Percentiles rank a stretch among this genome's conserved stretches.
Evolutionary conservation across 2,888 invertebrate genomes (phyloP).

Genomic region (Drosophila lacicola): DNA sequence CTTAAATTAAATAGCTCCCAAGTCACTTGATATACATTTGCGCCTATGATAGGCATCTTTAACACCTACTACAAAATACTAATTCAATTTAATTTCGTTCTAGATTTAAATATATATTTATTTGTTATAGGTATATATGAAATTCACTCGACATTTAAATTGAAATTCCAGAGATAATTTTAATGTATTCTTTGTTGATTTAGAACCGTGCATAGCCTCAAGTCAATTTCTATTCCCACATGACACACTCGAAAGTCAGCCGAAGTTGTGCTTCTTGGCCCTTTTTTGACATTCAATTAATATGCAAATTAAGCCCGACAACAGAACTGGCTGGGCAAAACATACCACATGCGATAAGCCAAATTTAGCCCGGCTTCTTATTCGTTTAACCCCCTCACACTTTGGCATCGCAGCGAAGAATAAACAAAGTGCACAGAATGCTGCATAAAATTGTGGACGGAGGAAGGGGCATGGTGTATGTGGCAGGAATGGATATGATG

Average conservation of each 20-base stretch:
- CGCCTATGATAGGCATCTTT: neutral
- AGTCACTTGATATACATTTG: too few species aligned
- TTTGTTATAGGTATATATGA: neutral
- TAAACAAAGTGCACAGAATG: constrained; percentile 44
- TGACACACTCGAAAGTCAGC: constrained; percentile 38
- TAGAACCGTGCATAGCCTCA: constrained; percentile 15
- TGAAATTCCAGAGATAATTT: neutral
- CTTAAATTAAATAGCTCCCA: neutral
- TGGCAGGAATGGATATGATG: neutral
- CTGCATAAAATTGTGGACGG: neutral
- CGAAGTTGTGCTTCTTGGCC: constrained; percentile 36
- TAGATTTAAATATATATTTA: too few species aligned
- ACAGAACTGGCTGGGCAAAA: constrained; percentile 30
- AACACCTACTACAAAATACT: neutral
- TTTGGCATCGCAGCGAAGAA: constrained; percentile 40
- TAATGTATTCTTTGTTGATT: constrained; percentile 16
- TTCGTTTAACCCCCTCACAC: constrained; percentile 47
- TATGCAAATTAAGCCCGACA: constrained; percentile 69
- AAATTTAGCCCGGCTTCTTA: constrained; percentile 39
- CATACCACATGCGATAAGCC: constrained; percentile 58
- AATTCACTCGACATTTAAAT: neutral
- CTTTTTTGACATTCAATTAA: constrained; percentile 79
- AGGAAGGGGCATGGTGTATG: neutral
- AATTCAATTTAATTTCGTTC: too few species aligned
- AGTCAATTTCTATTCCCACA: constrained; percentile 36